Conservation (phyloP, 2,888 invertebrate species). For the Heliconius hortense region DNA sequence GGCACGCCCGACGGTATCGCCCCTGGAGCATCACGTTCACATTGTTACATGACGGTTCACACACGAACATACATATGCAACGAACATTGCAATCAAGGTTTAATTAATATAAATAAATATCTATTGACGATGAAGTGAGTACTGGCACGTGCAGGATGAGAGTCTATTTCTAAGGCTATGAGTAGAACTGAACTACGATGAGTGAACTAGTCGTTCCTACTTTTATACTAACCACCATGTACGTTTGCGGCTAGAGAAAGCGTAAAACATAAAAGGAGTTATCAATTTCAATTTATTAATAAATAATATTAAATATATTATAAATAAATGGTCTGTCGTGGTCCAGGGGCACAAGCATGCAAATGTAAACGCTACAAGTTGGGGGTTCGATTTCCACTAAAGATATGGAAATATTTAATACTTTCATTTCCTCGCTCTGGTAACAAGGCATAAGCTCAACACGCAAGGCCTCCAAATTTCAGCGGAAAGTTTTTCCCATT, state of each 20-base stretch:
- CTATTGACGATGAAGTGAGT: background rate
- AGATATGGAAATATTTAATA: too few species aligned
- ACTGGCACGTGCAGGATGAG: too few species aligned
- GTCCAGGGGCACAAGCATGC: too few species aligned
- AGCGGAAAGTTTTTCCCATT: too few species aligned
- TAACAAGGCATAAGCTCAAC: too few species aligned
- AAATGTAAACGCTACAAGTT: too few species aligned
- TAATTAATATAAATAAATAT: background rate
- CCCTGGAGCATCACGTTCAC: constrained; percentile 65
- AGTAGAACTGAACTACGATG: background rate
- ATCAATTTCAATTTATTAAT: constrained; percentile 35
- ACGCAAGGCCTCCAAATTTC: too few species aligned
- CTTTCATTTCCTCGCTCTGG: too few species aligned
- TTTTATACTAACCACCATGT: constrained; percentile 63
- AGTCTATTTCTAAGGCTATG: background rate
- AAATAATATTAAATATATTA: constrained; percentile 11
- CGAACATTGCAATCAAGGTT: background rate
- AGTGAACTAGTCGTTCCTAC: constrained; percentile 9
- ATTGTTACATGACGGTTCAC: background rate
- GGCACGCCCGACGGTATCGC: constrained; percentile 90
- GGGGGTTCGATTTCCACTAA: too few species aligned
- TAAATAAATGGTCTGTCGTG: too few species aligned
- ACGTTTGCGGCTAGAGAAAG: constrained; percentile 63
- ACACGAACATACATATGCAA: too few species aligned
- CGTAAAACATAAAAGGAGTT: constrained; percentile 54